Evolutionary conservation across 2,888 invertebrate genomes (phyloP), one percentile per base, ranked within the genome.

Genomic region (Oscheius sp.): DNA sequence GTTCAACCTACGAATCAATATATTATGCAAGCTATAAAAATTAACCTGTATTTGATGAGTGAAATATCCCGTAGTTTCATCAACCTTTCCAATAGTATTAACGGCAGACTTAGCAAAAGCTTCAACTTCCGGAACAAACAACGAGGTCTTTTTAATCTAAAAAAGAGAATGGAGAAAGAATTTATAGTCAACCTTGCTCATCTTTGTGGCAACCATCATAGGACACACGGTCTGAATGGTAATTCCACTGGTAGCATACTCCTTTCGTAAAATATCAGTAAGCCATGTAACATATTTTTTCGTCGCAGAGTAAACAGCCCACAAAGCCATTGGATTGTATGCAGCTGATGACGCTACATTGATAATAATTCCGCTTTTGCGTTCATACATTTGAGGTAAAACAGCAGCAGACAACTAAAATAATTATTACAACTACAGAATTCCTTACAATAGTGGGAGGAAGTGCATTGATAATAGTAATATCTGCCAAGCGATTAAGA

Each of bases 321-420:
- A 80, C 24, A 78, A 71, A 65, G 73, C 64, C 78, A 91, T 91
- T 0, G 94, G 94, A 71, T 92, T 91, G 8, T 90, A 89, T 0
- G 92, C 92, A 0, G 94, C 90, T 0, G 91, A 91, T 0, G 96
- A 96, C 0, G 94, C 92, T 22, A 97, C 88, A 87, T 96, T 97
- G 75, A 97, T 91, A 64, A 97, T 89, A 0, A 94, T 91, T 0
- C 96, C 96, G 76, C 90, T 91, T 50, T 90, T 90, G 45, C 93
- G 89, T 75, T 91, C 90, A 59, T 92, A 91, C 94, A 95, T 94
- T 14, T 90, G 90, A 0, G 95, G 94, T 86, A 97, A 87, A 0
- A 94, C 90, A 12, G 95, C 88, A 41, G 91, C 91, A 17, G 93
- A 92, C 92, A 96, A 93, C 87, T 88, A 73, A 38, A 45, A 8